Percentiles rank a stretch among this genome's conserved stretches.
phyloP scores from a whole-genome alignment of 2,113 vertebrate genomes.

The Phrynosoma blainvillii region DNA sequence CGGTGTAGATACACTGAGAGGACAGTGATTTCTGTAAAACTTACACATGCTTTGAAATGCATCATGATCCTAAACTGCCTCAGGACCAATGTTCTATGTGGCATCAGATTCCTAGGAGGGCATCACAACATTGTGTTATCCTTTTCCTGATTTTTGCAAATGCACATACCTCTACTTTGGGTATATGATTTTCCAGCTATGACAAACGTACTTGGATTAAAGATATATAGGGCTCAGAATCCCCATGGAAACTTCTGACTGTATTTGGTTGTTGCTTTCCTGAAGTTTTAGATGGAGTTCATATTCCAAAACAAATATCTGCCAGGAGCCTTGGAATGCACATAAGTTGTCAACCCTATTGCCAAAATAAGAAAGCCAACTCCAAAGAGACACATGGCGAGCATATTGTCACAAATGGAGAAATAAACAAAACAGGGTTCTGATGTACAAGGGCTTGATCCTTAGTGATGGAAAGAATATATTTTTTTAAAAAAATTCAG shows the following conservation, averaged over 20 bases:
- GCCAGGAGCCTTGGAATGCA: neutral
- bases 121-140: no score
- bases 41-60: no score
- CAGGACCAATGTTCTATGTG: no score
- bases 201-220: neutral
- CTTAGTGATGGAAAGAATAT: neutral
- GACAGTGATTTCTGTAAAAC: no score
- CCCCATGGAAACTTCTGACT: neutral
- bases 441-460: neutral
- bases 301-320: neutral
- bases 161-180: rapidly evolving
- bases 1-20: no score
- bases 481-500: neutral
- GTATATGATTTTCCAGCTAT: neutral
- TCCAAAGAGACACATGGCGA: neutral
- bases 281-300: neutral
- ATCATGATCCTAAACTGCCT: no score
- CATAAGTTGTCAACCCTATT: neutral
- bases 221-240: neutral
- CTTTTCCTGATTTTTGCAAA: neutral
- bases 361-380: neutral
- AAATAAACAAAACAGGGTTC: neutral
- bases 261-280: neutral
- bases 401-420: neutral
- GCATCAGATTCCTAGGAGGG: no score